These are phyloP conservation scores for Phrixothrix hirtus DNA, from an alignment of 2,888 invertebrate species.

Conservation along the genomic window DNA sequence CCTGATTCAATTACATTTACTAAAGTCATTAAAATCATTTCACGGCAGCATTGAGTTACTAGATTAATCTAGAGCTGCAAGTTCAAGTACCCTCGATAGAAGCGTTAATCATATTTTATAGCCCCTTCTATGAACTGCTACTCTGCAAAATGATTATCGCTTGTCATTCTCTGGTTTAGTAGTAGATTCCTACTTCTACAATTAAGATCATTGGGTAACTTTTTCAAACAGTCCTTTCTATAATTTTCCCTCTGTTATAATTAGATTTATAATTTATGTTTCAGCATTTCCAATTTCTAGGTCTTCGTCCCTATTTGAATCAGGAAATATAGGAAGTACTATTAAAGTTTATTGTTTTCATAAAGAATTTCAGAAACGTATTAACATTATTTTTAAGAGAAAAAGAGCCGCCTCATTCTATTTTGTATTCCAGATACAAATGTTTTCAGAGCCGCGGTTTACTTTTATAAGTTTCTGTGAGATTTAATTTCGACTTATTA, in stretches of 20 bases:
- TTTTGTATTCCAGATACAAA: neutral
- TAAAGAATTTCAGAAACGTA: slow-evolving; percentile 4
- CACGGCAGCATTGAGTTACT: neutral
- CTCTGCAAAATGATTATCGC: slow-evolving; percentile 41
- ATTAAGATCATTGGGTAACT: slow-evolving; percentile 33
- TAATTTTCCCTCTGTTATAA: too few species aligned
- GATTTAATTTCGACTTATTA: slow-evolving; percentile 13
- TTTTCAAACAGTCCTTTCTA: too few species aligned
- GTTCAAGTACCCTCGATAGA: neutral
- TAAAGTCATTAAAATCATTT: neutral
- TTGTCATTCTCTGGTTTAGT: slow-evolving; percentile 41
- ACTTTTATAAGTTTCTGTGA: slow-evolving; percentile 4
- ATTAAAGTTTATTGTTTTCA: too few species aligned
- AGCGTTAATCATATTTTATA: slow-evolving; percentile 44
- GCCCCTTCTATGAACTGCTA: slow-evolving; percentile 36
- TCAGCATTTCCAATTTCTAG: too few species aligned
- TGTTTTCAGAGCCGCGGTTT: slow-evolving; percentile 1
- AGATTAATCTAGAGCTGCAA: neutral
- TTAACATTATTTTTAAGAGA: slow-evolving; percentile 10
- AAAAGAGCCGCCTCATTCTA: neutral
- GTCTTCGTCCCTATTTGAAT: too few species aligned
- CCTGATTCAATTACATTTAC: neutral
- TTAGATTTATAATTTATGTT: too few species aligned
- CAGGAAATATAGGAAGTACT: too few species aligned
- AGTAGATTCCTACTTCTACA: slow-evolving; percentile 36